Evolutionary conservation across 1,140 invertebrate genomes (phyloP).

Genomic region (Zaprionus taronus): DNA sequence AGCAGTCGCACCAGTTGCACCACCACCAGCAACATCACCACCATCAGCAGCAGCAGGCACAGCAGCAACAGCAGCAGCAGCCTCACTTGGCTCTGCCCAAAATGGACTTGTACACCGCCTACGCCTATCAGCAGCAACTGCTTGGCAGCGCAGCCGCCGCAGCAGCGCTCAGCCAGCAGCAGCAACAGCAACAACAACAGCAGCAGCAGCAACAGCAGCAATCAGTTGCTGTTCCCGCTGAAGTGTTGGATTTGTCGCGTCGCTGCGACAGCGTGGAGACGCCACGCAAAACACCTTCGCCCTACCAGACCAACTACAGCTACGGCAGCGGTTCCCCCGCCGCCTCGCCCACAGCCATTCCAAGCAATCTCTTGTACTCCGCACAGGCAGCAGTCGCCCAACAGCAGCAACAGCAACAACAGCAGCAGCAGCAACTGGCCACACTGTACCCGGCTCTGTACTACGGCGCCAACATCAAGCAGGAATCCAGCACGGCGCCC

Average conservation of each 20-base stretch:
- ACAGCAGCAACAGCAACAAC: constrained; percentile 62
- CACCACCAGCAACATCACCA: constrained; percentile 50
- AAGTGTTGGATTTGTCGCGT: constrained; percentile 82
- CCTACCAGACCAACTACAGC: constrained; percentile 76
- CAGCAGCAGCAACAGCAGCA: constrained; percentile 25
- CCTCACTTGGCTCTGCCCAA: constrained; percentile 54
- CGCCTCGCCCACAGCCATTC: constrained; percentile 61
- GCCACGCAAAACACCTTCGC: constrained; percentile 78
- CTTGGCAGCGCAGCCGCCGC: constrained; percentile 51
- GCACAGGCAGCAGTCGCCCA: constrained; percentile 54
- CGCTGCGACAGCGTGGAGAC: constrained; percentile 82
- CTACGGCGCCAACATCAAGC: constrained; percentile 65
- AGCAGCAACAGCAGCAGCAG: constrained; percentile 51
- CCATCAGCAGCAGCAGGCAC: constrained; percentile 48
- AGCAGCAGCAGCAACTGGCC: constrained; percentile 58
- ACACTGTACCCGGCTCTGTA: constrained; percentile 74
- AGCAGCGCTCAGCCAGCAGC: constrained; percentile 60
- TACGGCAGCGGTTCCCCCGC: constrained; percentile 68
- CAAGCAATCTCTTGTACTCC: constrained; percentile 66
- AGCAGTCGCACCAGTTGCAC: constrained; percentile 50
- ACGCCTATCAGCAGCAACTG: constrained; percentile 81
- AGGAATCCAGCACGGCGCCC: constrained; percentile 48
- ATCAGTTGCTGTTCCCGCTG: constrained; percentile 38
- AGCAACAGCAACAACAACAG: no score
- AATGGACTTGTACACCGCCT: constrained; percentile 78